Base-by-base conservation (phyloP, 2,113 vertebrate species). In the Marcusenius ussheri region DNA sequence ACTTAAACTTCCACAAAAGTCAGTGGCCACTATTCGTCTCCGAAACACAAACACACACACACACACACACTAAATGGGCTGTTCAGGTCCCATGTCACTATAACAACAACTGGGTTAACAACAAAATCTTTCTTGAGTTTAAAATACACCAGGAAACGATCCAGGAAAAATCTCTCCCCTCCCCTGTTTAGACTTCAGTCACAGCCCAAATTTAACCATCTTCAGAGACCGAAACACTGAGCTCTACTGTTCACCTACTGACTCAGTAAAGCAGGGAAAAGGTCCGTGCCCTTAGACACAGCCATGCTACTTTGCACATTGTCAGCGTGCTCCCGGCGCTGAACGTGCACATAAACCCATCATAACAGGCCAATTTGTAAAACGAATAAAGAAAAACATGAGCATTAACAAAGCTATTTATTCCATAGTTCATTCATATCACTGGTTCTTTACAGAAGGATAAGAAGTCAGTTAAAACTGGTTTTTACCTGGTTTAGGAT, bases 61-160 rank as follows among this genome's bases (percentile, higher is more conserved):
- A 80, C 56, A n/a, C 3, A 49, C 66, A 88, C 88, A 83, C 83
- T 91, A 92, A 92, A 90, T 35, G 90, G 92, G 90, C 91, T 91
- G 83, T 85, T 89, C 89, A 89, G 89, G 90, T 91, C 89, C 87
- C 70, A 53, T 58, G 31, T 91, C 90, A 90, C 89, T 84, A 87
- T 90, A 88, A 50, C 50, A 93, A 90, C 91, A 70, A 13, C 88
- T 83, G 83, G 56, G 83, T 88, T 66, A 62, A 50, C 53, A 89
- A 45, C 49, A 24, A 53, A 51, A 88, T 66, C 66, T 88, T 74
- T 50, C 62, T 66, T 70, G 80, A 88, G 49, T 24, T 66, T 58
- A 70, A 89, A 80, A 83, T 83, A 80, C 70, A 49, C 45, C 70
- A 51, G 70, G 88, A 83, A 89, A 80, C 39, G 50, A 70, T 74